Conservation (phyloP, 2,888 invertebrate species). For the Luperina testacea region DNA sequence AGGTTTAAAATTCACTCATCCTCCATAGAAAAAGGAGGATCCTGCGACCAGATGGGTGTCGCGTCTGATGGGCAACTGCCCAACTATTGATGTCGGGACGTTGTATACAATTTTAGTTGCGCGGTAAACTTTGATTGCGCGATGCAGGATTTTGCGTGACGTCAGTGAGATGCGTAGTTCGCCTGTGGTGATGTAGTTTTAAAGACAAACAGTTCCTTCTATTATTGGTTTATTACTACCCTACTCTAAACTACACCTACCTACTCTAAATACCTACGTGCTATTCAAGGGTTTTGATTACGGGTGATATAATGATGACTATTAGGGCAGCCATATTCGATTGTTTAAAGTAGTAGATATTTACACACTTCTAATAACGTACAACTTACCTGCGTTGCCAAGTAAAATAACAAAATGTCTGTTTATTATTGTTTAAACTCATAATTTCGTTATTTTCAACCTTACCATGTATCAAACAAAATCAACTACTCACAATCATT, state of each 20-base stretch:
- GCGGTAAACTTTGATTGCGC: no score
- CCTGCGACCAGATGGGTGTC: no score
- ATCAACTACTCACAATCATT: slow-evolving; percentile 1
- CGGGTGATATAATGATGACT: no score
- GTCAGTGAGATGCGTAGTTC: no score
- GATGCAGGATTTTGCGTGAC: no score
- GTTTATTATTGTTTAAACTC: neutral
- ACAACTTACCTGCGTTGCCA: neutral
- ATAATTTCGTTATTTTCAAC: neutral
- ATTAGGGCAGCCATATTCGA: neutral
- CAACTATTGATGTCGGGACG: no score
- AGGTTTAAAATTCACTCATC: neutral
- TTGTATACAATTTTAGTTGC: no score
- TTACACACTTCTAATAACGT: neutral
- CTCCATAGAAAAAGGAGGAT: no score
- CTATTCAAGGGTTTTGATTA: neutral
- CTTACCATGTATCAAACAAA: neutral
- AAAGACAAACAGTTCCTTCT: neutral
- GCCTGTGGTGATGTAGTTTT: neutral
- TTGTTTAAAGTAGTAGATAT: neutral
- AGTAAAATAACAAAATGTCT: neutral
- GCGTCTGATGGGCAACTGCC: no score
- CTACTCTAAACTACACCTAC: no score
- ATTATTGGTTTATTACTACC: neutral
- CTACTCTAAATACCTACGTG: neutral